These are phyloP conservation scores for Petrolisthes cinctipes DNA, from an alignment of 2,888 invertebrate species.

Conservation along the genomic window DNA sequence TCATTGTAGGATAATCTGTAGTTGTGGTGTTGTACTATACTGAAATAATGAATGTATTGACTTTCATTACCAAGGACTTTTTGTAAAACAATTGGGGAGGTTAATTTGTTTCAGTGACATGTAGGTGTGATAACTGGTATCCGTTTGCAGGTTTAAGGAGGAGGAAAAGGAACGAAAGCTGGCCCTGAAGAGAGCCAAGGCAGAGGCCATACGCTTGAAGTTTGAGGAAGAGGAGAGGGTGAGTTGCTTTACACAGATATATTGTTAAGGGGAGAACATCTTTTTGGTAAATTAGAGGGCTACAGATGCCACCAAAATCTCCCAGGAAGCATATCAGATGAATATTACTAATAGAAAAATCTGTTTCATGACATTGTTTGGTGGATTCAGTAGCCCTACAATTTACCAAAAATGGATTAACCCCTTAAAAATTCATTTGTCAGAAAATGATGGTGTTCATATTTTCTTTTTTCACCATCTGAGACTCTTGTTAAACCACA, in stretches of 20 bases:
- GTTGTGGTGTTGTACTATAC: no score
- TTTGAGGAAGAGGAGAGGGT: slow-evolving; percentile 87
- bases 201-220: slow-evolving; percentile 80
- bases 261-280: no score
- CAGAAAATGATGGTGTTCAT: no score
- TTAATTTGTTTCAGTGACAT: not conserved
- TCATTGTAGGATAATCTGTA: no score
- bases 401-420: no score
- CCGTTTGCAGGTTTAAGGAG: slow-evolving; percentile 81
- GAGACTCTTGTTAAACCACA: not conserved
- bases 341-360: no score
- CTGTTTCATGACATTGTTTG: no score
- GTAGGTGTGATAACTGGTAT: not conserved
- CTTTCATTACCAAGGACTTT: not conserved
- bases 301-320: no score
- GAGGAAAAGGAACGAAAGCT: slow-evolving; percentile 92
- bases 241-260: slow-evolving; percentile 47
- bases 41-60: not conserved
- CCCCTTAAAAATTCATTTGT: no score
- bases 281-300: no score
- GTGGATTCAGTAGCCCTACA: no score
- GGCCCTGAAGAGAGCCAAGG: slow-evolving; percentile 87
- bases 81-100: not conserved
- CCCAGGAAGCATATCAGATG: no score
- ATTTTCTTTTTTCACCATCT: slow-evolving; percentile 66